Base-by-base conservation (phyloP, 2,888 invertebrate species). In the Pocota personata region DNA sequence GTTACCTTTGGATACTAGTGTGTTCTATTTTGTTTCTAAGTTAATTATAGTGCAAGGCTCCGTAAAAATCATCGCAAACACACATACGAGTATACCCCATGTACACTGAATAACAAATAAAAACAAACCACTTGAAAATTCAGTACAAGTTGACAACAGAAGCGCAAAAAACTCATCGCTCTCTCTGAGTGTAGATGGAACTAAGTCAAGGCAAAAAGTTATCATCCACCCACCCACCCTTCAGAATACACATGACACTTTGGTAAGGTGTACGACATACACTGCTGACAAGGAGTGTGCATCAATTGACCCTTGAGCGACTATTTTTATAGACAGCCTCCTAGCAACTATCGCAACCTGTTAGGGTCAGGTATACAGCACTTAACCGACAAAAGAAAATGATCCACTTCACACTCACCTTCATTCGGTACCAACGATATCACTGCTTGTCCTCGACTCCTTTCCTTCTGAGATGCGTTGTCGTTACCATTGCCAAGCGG, bases 101-200 rank as follows among this genome's bases (percentile, higher is more conserved):
- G 24, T 50, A 32, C 30, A 8, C 10, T 50, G 71, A 60, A 76
- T 43, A 80, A 80, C 55, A 86, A 71, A 80, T 72, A 82, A 82
- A 76, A 67, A 82, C 71, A 86, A 71, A 82, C 76, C 76, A 77
- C 86, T 86, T 62, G 66, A 82, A 71, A 67, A 86, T 71, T 66
- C 72, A 82, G 80, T 43, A 67, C 76, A 78, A 69, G 82, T 77
- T 67, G 86, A 86, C 82, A 77, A 77, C 66, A 82, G 66, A 66
- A 71, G 43, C 46, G 67, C 66, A 75, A 46, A 46, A 16, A 43
- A 21, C 0, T 21, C 62, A 62, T 72, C n/a, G n/a, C n/a, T n/a
- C n/a, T n/a, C 43, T 32, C 35, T 55, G 24, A 57, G 60, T n/a
- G 50, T 30, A 35, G 37, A 30, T 46, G 40, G 79, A 86, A 80